A percentile compares a stretch with the other conserved stretches of the same genome.
Conservation (phyloP, 2,888 invertebrate genomes). For the Thymelicus sylvestris region DNA sequence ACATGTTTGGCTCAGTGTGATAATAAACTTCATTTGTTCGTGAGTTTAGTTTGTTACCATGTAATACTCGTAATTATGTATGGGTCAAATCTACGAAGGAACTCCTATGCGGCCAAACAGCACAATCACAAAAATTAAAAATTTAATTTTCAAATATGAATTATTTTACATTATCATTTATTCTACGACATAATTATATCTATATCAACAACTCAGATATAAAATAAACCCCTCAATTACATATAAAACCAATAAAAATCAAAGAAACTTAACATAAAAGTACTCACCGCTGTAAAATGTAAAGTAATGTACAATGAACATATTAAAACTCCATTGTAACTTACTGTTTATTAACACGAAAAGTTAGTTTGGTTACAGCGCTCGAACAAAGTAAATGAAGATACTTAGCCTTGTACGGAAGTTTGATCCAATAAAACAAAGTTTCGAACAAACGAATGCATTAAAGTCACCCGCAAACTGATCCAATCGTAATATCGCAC, state of each 20-base stretch:
- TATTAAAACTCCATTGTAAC: conserved; percentile 21
- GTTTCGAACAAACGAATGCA: conserved; percentile 83
- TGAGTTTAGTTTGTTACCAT: no score
- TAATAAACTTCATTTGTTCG: no score
- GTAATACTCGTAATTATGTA: no score
- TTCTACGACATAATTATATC: no score
- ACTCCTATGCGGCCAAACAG: no score
- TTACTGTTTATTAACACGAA: conserved; percentile 43
- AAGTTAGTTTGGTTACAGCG: conserved; percentile 53
- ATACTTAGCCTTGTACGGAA: conserved; percentile 74
- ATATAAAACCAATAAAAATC: background rate
- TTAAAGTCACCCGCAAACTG: conserved; percentile 81
- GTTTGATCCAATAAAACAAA: conserved; percentile 80
- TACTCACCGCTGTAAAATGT: background rate
- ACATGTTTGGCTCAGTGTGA: no score
- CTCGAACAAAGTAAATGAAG: conserved; percentile 64
- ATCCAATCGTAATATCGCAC: conserved; percentile 84
- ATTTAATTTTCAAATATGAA: no score
- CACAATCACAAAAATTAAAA: no score
- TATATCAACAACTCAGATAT: no score
- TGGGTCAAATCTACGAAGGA: no score
- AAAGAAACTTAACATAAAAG: background rate
- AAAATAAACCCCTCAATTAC: background rate
- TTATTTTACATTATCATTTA: no score
- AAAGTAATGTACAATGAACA: conserved; percentile 10